A percentile compares a stretch with the other conserved stretches of the same genome.
Evolutionary conservation across 2,888 invertebrate species (phyloP).

Genomic region (Embidobia sp.): DNA sequence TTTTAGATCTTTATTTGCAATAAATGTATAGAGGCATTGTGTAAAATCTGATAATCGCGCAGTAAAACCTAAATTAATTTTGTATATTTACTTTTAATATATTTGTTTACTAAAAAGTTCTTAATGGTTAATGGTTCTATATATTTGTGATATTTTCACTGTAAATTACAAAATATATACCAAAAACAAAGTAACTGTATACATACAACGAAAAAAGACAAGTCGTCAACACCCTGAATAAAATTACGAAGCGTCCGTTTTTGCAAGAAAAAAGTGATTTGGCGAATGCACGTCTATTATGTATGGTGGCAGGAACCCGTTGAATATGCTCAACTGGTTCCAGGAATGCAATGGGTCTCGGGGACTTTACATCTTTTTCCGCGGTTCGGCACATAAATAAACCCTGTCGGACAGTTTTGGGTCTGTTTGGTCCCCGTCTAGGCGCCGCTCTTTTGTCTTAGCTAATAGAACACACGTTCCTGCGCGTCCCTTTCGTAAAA

Average conservation of each 20-base stretch:
- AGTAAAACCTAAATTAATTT: too few relatives aligned
- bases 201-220: background rate
- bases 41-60: too few relatives aligned
- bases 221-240: background rate
- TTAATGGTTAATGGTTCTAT: too few relatives aligned
- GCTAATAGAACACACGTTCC: conserved; percentile 81
- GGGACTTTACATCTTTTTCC: conserved; percentile 81
- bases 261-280: conserved; percentile 32
- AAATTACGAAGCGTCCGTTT: background rate
- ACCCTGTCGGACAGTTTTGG: conserved; percentile 76
- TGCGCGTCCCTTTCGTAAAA: conserved; percentile 78
- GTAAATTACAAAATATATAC: too few relatives aligned
- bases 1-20: too few relatives aligned
- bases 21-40: too few relatives aligned
- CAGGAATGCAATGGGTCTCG: conserved; percentile 74
- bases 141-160: too few relatives aligned
- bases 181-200: too few relatives aligned
- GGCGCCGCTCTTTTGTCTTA: conserved; percentile 81
- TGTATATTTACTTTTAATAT: too few relatives aligned
- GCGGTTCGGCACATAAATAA: conserved; percentile 80
- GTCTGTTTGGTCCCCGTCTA: conserved; percentile 72
- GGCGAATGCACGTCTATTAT: conserved; percentile 71
- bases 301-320: conserved; percentile 71
- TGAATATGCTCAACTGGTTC: conserved; percentile 73
- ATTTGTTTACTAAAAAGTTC: too few relatives aligned